Evolutionary conservation across 2,797 vertebrate species (phyloP).

Genomic region (Alfaro cultratus): DNA sequence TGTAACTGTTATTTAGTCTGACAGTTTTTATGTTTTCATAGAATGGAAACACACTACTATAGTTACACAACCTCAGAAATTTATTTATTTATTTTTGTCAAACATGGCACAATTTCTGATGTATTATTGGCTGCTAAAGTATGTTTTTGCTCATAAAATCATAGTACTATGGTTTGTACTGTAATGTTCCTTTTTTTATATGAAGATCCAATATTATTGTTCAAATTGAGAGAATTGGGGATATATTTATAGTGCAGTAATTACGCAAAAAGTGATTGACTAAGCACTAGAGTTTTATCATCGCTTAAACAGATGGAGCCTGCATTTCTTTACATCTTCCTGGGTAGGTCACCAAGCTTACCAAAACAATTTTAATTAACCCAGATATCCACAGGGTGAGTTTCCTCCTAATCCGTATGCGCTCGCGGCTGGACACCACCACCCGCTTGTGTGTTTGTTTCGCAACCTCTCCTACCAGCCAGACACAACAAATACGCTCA

Average conservation of each 20-base stretch:
- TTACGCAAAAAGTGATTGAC: slow-evolving; percentile 24
- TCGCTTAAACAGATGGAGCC: slow-evolving; percentile 64
- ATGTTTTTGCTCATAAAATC: not conserved
- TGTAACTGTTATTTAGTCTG: not conserved
- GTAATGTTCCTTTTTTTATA: not conserved
- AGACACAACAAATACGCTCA: slow-evolving; percentile 13
- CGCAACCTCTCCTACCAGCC: slow-evolving; percentile 50
- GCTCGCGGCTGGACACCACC: slow-evolving; percentile 45
- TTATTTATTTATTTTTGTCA: not conserved
- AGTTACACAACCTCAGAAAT: not conserved
- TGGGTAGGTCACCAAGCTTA: slow-evolving; percentile 51
- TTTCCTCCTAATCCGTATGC: slow-evolving; percentile 67
- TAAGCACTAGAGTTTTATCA: slow-evolving; percentile 43
- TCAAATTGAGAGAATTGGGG: slow-evolving; percentile 12
- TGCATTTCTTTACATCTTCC: slow-evolving; percentile 48
- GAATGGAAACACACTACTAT: not conserved
- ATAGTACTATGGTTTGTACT: not conserved
- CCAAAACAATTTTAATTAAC: slow-evolving; percentile 76
- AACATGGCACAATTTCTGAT: not conserved
- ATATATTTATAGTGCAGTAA: slow-evolving; percentile 22
- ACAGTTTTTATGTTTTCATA: not conserved
- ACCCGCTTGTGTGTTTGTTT: slow-evolving; percentile 50
- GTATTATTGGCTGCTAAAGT: not conserved
- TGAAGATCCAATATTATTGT: slow-evolving; percentile 10
- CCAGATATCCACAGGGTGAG: slow-evolving; percentile 71